Evolutionary conservation across 2,888 invertebrate genomes (phyloP), one percentile per base, ranked within the genome.

Genomic region (Himalopsyche kuldschensis): DNA sequence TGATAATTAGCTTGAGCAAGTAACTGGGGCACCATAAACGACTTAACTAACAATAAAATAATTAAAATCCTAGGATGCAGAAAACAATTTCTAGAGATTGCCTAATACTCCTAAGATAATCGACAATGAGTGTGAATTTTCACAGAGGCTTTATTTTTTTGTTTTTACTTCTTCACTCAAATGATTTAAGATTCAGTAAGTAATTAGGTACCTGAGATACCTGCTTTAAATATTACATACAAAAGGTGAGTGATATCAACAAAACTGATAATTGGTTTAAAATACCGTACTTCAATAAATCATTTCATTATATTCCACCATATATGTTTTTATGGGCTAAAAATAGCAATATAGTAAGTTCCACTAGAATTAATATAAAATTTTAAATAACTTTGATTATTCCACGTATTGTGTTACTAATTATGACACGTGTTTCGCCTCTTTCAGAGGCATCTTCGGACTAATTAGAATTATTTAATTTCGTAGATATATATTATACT

Each of bases 71-170:
- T 55, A 55, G 55, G 55, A 55, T 10, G 55, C 55, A 20, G 55
- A 55, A 48, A 55, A 55, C 55, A 55, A 41, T 46, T 41, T 32
- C 69, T 80, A 69, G 41, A 80, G 75, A 80, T 69, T 80, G 35
- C 69, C 46, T 41, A 80, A 80, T 82, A 75, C 84, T 20, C 20
- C 76, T 24, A 27, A 17, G 80, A 55, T 82, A 80, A 82, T 82
- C 75, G 82, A 84, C 84, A 84, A 84, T 84, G 84, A 69, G 80
- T 84, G 84, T 76, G 84, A 84, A 82, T 48, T 80, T 79, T 84
- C 78, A 77, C 84, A 80, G 78, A 10, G 55, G 10, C n/a, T 55
- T 55, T 55, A 55, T 20, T 55, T 55, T 41, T 55, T 24, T 55
- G 55, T 55, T 55, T 55, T 55, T 55, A 55, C 24, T 55, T 55